These are phyloP conservation scores for Bombus soroeensis DNA, from an alignment of 1,140 invertebrate genomes.

Conservation along the genomic window DNA sequence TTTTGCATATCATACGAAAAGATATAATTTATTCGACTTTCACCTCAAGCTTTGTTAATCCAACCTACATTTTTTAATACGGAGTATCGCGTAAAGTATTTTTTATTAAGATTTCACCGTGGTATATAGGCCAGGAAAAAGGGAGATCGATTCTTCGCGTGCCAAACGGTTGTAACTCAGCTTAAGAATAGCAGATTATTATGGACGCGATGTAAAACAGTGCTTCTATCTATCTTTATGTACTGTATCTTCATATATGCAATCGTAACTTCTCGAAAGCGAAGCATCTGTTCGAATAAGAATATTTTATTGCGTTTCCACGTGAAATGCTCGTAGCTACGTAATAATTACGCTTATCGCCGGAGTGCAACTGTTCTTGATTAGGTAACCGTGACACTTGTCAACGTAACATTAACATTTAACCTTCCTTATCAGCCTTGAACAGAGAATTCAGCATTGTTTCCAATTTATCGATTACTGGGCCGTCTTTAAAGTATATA, in stretches of 20 bases:
- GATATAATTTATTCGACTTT: slow-evolving; percentile 5
- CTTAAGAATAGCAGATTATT: slow-evolving; percentile 1
- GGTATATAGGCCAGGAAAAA: neutral
- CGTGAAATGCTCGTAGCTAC: slow-evolving; percentile 10
- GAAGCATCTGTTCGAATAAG: neutral
- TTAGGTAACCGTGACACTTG: slow-evolving; percentile 37
- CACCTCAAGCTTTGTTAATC: neutral
- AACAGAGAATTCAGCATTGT: neutral
- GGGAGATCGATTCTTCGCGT: neutral
- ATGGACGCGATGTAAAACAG: neutral
- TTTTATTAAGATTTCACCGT: neutral
- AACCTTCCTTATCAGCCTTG: neutral
- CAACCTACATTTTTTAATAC: neutral
- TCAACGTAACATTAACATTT: slow-evolving; percentile 31
- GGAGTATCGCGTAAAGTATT: neutral
- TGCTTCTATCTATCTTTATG: neutral
- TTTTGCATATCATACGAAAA: neutral
- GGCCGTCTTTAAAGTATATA: too few relatives aligned
- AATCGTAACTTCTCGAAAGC: slow-evolving; percentile 19
- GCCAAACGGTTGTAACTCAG: neutral
- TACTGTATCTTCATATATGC: neutral
- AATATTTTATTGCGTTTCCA: neutral
- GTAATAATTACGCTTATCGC: slow-evolving; percentile 49
- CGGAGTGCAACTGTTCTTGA: neutral
- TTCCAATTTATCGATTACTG: neutral